Conservation (phyloP, 2,888 invertebrate species). For the Beris chalybata region DNA sequence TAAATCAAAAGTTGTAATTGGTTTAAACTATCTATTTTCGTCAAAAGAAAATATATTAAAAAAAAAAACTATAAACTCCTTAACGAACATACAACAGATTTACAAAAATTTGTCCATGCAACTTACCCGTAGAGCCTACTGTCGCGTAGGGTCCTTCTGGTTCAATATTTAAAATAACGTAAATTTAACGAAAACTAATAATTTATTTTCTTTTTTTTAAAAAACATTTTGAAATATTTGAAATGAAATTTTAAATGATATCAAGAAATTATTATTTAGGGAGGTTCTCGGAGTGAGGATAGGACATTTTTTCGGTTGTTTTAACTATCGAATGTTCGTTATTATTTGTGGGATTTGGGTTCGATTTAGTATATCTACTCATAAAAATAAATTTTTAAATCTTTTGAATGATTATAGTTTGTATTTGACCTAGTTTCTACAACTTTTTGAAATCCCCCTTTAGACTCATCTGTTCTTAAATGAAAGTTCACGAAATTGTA, state of each 20-base stretch:
- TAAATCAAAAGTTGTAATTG: slow-evolving; percentile 27
- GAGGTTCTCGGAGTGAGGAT: too few species aligned
- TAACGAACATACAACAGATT: not conserved
- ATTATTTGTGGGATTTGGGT: too few species aligned
- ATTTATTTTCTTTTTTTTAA: not conserved
- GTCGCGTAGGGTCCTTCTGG: slow-evolving; percentile 87
- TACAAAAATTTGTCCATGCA: slow-evolving; percentile 48
- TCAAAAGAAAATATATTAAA: not conserved
- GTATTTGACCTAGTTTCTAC: not conserved
- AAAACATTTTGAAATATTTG: too few species aligned
- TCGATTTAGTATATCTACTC: too few species aligned
- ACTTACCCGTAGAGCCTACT: slow-evolving; percentile 82
- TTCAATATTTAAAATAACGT: slow-evolving; percentile 33
- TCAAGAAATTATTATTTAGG: too few species aligned
- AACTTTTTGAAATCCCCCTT: too few species aligned
- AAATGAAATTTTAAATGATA: too few species aligned
- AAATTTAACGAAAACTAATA: slow-evolving; percentile 16
- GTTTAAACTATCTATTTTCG: slow-evolving; percentile 34
- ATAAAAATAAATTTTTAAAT: not conserved
- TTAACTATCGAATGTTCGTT: too few species aligned
- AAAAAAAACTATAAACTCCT: not conserved
- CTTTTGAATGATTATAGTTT: not conserved
- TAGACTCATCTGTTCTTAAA: too few species aligned
- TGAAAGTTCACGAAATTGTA: too few species aligned
- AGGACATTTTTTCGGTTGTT: too few species aligned